A percentile compares a stretch with the other conserved stretches of the same genome.
Evolutionary conservation across 2,888 invertebrate genomes (phyloP).

Genomic region (Halocaridina rubra): DNA sequence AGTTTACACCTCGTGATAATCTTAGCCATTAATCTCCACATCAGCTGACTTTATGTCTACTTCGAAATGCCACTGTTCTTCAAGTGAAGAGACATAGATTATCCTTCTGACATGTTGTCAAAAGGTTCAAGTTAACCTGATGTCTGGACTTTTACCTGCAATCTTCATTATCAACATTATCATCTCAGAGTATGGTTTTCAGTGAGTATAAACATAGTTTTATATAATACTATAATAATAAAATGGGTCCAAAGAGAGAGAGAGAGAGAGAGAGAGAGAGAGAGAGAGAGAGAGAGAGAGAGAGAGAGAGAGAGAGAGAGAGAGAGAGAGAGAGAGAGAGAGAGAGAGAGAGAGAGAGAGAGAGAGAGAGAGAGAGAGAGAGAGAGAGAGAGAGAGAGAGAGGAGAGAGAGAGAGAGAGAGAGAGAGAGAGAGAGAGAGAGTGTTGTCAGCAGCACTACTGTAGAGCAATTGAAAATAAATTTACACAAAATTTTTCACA

Average conservation of each 20-base stretch:
- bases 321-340: not conserved
- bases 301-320: not conserved
- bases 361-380: not conserved
- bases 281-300: not conserved
- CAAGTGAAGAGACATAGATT: too few relatives aligned
- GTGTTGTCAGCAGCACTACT: not conserved
- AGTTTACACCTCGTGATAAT: too few relatives aligned
- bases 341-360: not conserved
- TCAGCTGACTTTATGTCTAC: too few relatives aligned
- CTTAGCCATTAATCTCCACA: too few relatives aligned
- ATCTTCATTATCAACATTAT: too few relatives aligned
- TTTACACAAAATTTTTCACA: too few relatives aligned
- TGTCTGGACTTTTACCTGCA: too few relatives aligned
- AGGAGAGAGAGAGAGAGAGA: constrained; percentile 4
- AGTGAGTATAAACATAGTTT: too few relatives aligned
- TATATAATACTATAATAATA: not conserved
- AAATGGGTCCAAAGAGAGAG: not conserved
- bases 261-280: not conserved
- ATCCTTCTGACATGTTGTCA: too few relatives aligned
- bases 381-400: not conserved
- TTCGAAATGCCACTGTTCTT: too few relatives aligned
- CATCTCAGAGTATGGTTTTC: too few relatives aligned
- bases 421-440: not conserved
- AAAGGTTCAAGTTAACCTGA: too few relatives aligned
- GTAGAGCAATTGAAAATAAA: not conserved